Evolutionary conservation across 2,888 invertebrate genomes (phyloP).

Genomic region (Ischnus inquisitorius): DNA sequence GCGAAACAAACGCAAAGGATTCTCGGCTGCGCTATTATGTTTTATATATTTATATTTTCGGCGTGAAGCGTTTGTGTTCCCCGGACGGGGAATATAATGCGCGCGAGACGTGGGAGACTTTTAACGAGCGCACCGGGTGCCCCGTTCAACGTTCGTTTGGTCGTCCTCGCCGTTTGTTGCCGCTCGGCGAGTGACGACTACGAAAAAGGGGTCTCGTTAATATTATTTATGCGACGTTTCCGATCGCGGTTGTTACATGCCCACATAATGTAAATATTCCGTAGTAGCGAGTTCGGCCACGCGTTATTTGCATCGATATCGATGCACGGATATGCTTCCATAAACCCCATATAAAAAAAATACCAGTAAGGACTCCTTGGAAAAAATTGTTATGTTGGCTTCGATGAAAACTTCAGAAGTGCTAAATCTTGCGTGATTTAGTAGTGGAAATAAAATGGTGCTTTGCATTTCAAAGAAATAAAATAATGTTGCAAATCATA

Average conservation of each 20-base stretch:
- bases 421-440: neutral
- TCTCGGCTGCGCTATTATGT: slow-evolving; percentile 24
- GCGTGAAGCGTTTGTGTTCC: slow-evolving; percentile 50
- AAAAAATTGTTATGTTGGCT: neutral
- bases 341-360: neutral
- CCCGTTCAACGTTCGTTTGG: slow-evolving; percentile 33
- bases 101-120: slow-evolving; percentile 61
- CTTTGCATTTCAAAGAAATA: neutral
- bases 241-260: slow-evolving; percentile 56
- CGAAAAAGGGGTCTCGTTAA: slow-evolving; percentile 60
- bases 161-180: slow-evolving; percentile 17
- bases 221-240: slow-evolving; percentile 66
- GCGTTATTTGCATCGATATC: slow-evolving; percentile 22
- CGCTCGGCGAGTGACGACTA: slow-evolving; percentile 55
- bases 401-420: neutral
- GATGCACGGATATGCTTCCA: neutral
- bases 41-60: neutral
- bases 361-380: neutral
- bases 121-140: slow-evolving; percentile 61
- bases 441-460: neutral
- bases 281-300: slow-evolving; percentile 5
- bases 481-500: no score
- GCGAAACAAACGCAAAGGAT: slow-evolving; percentile 50
- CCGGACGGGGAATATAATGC: slow-evolving; percentile 53
- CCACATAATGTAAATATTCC: slow-evolving; percentile 43